Evolutionary conservation across 2,888 invertebrate genomes (phyloP).

Genomic region (Aphrophora alni): DNA sequence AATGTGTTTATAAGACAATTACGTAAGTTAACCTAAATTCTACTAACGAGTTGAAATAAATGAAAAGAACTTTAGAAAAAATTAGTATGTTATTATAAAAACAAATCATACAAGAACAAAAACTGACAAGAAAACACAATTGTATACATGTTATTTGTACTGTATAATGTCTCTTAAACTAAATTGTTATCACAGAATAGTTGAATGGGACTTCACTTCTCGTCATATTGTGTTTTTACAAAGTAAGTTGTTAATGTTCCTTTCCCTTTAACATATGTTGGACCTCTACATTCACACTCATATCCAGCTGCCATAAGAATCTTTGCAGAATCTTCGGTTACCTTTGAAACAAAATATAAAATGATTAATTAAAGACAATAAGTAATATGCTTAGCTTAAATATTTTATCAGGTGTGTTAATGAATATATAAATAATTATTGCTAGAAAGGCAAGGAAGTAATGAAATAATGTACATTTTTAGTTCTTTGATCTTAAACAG

Average conservation of each 20-base stretch:
- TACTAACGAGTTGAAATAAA: neutral
- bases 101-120: neutral
- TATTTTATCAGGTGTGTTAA: no score
- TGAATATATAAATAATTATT: no score
- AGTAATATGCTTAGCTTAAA: no score
- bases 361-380: no score
- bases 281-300: slow-evolving; percentile 87
- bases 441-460: no score
- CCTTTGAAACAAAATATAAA: slow-evolving; percentile 58
- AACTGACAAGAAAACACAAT: neutral
- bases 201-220: slow-evolving; percentile 56
- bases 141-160: neutral
- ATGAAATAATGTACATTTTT: no score
- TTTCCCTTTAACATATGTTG: slow-evolving; percentile 94
- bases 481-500: no score
- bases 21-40: no score
- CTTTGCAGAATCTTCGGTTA: slow-evolving; percentile 82
- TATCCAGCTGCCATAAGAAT: slow-evolving; percentile 86
- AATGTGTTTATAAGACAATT: no score
- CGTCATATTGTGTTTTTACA: slow-evolving; percentile 83
- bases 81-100: neutral
- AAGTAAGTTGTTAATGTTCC: slow-evolving; percentile 90
- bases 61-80: neutral
- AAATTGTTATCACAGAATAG: neutral
- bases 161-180: neutral